A percentile compares a stretch with the other conserved stretches of the same genome.
phyloP scores from a whole-genome alignment of 2,113 vertebrate genomes.

The Haemorhous mexicanus region DNA sequence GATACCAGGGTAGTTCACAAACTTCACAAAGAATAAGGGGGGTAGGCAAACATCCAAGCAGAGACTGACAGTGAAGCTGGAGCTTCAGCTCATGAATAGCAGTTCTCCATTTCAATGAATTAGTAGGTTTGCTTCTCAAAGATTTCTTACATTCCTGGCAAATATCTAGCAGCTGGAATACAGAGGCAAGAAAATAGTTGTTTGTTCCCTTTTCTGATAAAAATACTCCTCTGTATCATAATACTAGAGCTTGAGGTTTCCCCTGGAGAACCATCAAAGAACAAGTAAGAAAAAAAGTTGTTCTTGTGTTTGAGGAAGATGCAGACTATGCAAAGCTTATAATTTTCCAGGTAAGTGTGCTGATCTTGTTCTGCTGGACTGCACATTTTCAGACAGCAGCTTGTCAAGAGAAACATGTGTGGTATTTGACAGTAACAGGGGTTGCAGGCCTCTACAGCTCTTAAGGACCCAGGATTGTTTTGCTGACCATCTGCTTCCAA shows the following conservation, averaged over 20 bases:
- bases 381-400: neutral
- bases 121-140: neutral
- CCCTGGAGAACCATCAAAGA: neutral
- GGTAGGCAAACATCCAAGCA: rapidly evolving
- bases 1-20: neutral
- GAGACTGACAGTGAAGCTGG: neutral
- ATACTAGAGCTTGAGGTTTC: neutral
- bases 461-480: neutral
- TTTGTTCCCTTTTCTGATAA: neutral
- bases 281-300: neutral
- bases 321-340: neutral
- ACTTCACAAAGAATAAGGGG: neutral
- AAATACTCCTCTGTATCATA: neutral
- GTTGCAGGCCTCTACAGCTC: neutral
- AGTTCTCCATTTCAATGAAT: neutral
- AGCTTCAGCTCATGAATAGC: neutral
- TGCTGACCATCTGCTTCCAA: neutral
- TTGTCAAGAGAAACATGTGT: neutral
- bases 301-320: neutral
- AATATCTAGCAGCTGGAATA: neutral
- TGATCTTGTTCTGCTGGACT: neutral
- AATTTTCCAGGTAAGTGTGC: neutral
- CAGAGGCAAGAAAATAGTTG: neutral
- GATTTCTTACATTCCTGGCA: neutral
- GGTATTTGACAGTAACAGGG: neutral